Base-by-base conservation (phyloP, 2,888 invertebrate genomes). In the Melieria crassipennis region DNA sequence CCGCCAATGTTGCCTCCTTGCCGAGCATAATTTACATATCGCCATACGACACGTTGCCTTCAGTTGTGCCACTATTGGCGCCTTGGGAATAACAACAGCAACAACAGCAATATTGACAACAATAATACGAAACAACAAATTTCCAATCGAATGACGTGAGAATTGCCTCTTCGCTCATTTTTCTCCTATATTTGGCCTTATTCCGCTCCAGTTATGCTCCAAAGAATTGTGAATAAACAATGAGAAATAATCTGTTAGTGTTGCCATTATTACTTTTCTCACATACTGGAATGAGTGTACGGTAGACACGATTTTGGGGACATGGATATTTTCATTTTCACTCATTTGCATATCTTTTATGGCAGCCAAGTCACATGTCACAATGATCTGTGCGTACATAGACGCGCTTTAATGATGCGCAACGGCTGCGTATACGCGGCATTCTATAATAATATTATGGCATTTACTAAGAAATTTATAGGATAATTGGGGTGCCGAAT, bases 101-200 rank as follows among this genome's bases (percentile, higher is more conserved):
- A 64, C 6, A 65, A 42, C 61, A 57, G 64, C 13, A 30, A 45
- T 58, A 61, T 48, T 73, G 74, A 68, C 73, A 65, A 52, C 42
- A 58, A 65, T 43, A 63, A 45, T n/a, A 11, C 78, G 75, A 77
- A 76, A 76, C 69, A 75, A 76, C 77, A 83, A 81, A 81, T 80
- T 81, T 82, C 79, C 81, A 83, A 83, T 83, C 82, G 83, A 81
- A 86, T 83, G 84, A 82, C 80, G 84, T 84, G 85, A 80, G 83
- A 85, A 85, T 84, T 85, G 81, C 79, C 66, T 10, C 5, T n/a
- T 13, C 46, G 4, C 30, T 30, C 16, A 30, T 7, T 61, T 46
- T 30, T 2, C 30, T 30, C 30, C 30, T 2, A 30, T 30, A 30
- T 30, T 30, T 30, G 30, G 30, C 30, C 30, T 1, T 30, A 30